Percentiles rank a stretch among this genome's conserved stretches.
Conservation (phyloP, 2,113 vertebrate species). For the Kobus ellipsiprymnus region DNA sequence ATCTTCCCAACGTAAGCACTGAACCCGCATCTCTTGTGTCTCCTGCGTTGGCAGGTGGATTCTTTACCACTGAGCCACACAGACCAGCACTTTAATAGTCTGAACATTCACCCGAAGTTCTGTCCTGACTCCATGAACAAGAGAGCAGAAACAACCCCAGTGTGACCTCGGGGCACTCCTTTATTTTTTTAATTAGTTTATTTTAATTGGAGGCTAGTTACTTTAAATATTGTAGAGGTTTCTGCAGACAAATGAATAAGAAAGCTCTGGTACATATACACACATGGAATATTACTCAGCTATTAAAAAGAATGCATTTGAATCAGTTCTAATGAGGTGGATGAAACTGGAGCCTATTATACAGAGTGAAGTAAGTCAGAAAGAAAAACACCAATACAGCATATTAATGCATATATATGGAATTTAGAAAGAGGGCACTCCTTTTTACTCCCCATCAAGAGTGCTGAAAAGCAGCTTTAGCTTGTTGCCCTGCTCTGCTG, state of each 20-base stretch:
- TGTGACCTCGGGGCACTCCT: neutral
- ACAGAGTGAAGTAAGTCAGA: neutral
- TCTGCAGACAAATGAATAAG: neutral
- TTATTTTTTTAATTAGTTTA: neutral
- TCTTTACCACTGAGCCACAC: neutral
- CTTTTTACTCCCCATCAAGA: neutral
- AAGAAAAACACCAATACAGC: neutral
- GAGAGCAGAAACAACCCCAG: neutral
- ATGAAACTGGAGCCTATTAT: neutral
- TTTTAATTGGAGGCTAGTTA: neutral
- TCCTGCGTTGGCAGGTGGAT: neutral
- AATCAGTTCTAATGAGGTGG: neutral
- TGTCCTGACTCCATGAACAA: neutral
- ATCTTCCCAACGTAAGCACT: rapidly evolving
- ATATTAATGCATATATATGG: neutral
- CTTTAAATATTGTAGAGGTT: neutral
- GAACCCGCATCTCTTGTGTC: neutral
- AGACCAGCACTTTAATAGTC: neutral
- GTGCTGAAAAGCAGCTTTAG: neutral
- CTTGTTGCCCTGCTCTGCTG: rapidly evolving
- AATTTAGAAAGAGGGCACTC: neutral
- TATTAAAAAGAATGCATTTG: neutral
- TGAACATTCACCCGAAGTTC: neutral
- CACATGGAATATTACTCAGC: neutral
- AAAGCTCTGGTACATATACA: neutral